Conservation (phyloP, 2,888 invertebrate species). For the Epinotia ramella region DNA sequence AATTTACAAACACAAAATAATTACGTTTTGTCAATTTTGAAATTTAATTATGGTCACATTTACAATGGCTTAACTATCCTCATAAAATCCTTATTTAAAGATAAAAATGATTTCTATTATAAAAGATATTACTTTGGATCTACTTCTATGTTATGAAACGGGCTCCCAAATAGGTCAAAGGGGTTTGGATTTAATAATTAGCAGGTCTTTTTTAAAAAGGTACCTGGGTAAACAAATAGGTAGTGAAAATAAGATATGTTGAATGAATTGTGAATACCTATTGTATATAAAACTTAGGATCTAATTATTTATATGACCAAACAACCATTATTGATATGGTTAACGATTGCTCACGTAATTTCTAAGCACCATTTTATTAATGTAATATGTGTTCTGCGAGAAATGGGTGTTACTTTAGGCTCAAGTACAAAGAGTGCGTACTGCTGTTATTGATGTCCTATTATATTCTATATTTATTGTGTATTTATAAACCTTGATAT, state of each 20-base stretch:
- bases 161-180: slow-evolving; percentile 17
- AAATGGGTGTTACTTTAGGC: slow-evolving; percentile 53
- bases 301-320: slow-evolving; percentile 40
- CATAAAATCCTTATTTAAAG: neutral
- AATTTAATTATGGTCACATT: neutral
- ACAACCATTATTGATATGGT: slow-evolving; percentile 49
- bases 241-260: slow-evolving; percentile 27
- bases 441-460: slow-evolving; percentile 52
- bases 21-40: neutral
- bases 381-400: slow-evolving; percentile 50
- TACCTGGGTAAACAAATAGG: slow-evolving; percentile 20
- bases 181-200: slow-evolving; percentile 13
- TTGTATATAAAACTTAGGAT: slow-evolving; percentile 30
- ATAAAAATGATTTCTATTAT: neutral
- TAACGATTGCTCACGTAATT: slow-evolving; percentile 70
- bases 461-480: slow-evolving; percentile 44
- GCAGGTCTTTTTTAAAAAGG: slow-evolving; percentile 11
- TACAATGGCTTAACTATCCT: neutral
- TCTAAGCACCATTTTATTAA: slow-evolving; percentile 63
- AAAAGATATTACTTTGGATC: slow-evolving; percentile 12
- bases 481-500: slow-evolving; percentile 55
- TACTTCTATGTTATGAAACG: slow-evolving; percentile 16
- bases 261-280: slow-evolving; percentile 37
- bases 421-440: slow-evolving; percentile 68
- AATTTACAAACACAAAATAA: neutral